Evolutionary conservation across 2,113 vertebrate species (phyloP).

Genomic region (cat (Felis catus)): DNA sequence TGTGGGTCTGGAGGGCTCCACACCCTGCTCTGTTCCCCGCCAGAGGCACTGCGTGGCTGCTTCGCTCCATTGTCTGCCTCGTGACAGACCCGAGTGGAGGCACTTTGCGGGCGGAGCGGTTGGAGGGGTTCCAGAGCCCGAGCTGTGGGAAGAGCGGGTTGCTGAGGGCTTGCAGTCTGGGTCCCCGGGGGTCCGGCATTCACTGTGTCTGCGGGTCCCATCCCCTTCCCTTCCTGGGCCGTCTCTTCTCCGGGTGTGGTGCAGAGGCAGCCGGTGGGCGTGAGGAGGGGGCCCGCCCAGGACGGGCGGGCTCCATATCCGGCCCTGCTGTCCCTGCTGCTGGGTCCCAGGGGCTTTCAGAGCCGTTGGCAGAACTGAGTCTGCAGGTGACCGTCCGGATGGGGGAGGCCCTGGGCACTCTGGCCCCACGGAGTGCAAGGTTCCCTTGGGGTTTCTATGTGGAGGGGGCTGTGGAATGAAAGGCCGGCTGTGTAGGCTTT

Average conservation of each 20-base stretch:
- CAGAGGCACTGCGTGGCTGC: too few species aligned
- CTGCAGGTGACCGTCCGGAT: background rate
- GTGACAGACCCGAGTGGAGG: too few species aligned
- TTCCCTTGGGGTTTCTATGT: background rate
- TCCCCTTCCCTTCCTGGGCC: background rate
- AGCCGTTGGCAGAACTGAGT: background rate
- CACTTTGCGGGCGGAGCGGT: background rate
- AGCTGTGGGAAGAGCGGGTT: background rate
- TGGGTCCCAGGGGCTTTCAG: background rate
- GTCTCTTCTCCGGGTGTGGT: background rate
- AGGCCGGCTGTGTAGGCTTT: background rate
- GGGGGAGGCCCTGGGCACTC: background rate
- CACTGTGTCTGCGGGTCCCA: background rate
- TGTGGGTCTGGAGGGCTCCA: background rate
- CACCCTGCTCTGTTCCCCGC: background rate
- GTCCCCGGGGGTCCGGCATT: background rate
- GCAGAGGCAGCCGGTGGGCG: too few species aligned
- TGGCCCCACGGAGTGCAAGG: background rate
- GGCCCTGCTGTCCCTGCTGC: background rate
- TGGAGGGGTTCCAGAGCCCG: background rate
- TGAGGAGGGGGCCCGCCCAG: too few species aligned
- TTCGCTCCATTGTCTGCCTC: rapidly evolving
- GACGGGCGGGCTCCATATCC: rapidly evolving
- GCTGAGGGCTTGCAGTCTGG: background rate
- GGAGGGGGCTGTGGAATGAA: background rate